These are phyloP conservation scores for Drosophila azteca DNA, from an alignment of 1,140 invertebrate species.

Conservation along the genomic window DNA sequence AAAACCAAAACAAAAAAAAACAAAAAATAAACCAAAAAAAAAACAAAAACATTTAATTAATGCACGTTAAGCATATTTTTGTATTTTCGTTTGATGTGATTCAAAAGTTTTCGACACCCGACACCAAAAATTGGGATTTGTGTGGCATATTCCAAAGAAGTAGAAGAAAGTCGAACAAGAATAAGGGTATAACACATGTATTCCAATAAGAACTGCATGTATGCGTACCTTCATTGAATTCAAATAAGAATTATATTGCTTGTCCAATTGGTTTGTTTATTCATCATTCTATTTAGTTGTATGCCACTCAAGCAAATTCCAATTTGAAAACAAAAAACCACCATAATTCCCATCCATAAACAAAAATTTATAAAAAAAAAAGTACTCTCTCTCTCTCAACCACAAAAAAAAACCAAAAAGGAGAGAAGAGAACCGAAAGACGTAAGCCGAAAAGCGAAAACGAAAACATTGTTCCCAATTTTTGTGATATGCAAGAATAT, in stretches of 20 bases:
- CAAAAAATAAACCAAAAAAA: too few species aligned
- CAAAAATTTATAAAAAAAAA: not conserved
- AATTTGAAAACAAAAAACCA: not conserved
- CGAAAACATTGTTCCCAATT: slow-evolving; percentile 83
- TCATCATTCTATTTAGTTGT: slow-evolving; percentile 1
- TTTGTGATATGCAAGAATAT: slow-evolving; percentile 68
- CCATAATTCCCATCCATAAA: too few species aligned
- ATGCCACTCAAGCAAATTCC: slow-evolving; percentile 37
- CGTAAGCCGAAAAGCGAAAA: slow-evolving; percentile 50
- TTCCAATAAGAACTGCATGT: too few species aligned
- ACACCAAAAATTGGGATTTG: not conserved
- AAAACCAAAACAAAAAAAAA: not conserved
- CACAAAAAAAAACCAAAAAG: slow-evolving; percentile 13
- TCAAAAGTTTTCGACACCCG: slow-evolving; percentile 7
- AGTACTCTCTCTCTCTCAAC: too few species aligned
- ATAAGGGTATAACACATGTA: too few species aligned
- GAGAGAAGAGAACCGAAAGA: slow-evolving; percentile 15
- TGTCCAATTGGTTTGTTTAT: too few species aligned
- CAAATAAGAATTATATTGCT: too few species aligned
- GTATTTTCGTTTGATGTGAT: slow-evolving; percentile 45
- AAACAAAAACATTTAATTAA: slow-evolving; percentile 12
- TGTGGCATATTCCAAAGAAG: slow-evolving; percentile 18
- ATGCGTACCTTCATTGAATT: too few species aligned
- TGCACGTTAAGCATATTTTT: slow-evolving; percentile 46
- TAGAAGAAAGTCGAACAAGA: too few species aligned